Evolutionary conservation across 2,797 vertebrate genomes (phyloP), one percentile per base, ranked within the genome.

Genomic region (Clarias laeviceps): DNA sequence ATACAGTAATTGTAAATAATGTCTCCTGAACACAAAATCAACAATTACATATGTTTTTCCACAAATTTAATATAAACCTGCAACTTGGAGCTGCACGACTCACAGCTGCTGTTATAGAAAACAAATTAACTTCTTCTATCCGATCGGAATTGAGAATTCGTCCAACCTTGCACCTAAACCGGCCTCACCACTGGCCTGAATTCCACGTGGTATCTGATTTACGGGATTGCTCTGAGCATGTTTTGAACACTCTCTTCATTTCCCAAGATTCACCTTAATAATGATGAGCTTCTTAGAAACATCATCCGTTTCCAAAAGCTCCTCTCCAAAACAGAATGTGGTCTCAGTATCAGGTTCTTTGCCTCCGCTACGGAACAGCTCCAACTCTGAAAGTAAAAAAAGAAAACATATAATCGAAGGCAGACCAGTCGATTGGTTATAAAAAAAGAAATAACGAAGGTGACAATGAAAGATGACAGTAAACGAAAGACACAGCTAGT

Each of bases 291-390:
- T 96, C 14, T 82, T 61, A 6, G 88, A 50, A 5, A 88, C 82
- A 18, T 93, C 90, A 0, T 93, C 95, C 0, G 37, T 62, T 65
- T 85, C 79, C 8, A 83, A 89, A 64, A 94, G 89, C 79, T 96
- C 94, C 72, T 97, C 96, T 40, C 96, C 97, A 5, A 98, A 96
- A 85, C 96, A 96, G 77, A 98, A 91, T 0, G 92, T 96, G 88
- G 97, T 87, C 73, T 92, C 88, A 86, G 88, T 95, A 80, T 94
- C 88, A 17, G 97, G 97, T 2, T 80, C 90, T 0, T 91, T 89
- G 0, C 94, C 95, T 0, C 94, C 93, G 15, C 88, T 87, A 0
- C 64, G 90, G 87, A 92, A 96, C 5, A 57, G 34, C 0, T 91
- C 92, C 87, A 96, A 89, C 20, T 96, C 97, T 97, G 89, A 37